Conservation (phyloP, 2,113 vertebrate species). For the Odocoileus virginianus region DNA sequence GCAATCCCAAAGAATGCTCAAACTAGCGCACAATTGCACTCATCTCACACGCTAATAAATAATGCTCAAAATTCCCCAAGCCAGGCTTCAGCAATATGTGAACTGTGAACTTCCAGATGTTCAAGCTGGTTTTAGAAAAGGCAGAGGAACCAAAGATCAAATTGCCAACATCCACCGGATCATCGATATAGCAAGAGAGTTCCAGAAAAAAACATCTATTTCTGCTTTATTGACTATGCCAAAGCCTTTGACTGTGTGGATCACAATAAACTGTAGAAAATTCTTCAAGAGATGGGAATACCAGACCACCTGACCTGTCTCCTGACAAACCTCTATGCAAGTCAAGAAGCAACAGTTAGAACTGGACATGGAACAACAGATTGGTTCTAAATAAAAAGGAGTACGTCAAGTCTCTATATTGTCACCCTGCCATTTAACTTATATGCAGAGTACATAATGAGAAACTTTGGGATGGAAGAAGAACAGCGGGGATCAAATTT, state of each 20-base stretch:
- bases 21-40: neutral
- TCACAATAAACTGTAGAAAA: neutral
- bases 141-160: neutral
- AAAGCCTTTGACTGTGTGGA: neutral
- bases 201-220: neutral
- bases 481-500: neutral
- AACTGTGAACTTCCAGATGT: neutral
- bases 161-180: neutral
- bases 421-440: neutral
- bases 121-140: neutral
- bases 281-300: neutral
- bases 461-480: accelerated
- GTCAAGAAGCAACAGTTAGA: neutral
- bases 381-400: neutral
- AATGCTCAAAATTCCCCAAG: neutral
- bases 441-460: neutral
- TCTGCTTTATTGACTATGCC: neutral
- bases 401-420: neutral
- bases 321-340: neutral
- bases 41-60: neutral
- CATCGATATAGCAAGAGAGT: neutral
- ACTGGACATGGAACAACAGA: neutral
- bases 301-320: neutral
- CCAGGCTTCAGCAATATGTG: neutral
- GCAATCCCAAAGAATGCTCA: neutral